phyloP scores from a whole-genome alignment of 2,888 invertebrate species.

The Leptinotarsa juncta region DNA sequence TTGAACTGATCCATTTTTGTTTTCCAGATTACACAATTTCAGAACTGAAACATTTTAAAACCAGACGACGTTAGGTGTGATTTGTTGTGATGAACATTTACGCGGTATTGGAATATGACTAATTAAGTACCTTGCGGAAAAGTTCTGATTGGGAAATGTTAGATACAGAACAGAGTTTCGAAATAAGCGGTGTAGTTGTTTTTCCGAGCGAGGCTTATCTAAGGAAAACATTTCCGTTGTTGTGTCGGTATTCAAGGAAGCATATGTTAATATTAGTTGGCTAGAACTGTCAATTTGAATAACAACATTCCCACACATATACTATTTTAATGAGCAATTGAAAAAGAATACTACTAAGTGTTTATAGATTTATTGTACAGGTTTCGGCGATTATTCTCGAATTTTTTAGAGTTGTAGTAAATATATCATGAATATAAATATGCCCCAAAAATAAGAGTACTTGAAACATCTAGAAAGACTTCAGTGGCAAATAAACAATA shows the following conservation, averaged over 20 bases:
- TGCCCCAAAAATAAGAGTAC: no score
- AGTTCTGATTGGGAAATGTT: background rate
- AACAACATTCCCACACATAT: background rate
- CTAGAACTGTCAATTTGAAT: background rate
- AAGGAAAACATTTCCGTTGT: conserved; percentile 10
- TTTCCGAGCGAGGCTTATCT: background rate
- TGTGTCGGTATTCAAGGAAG: background rate
- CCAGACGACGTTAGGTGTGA: background rate
- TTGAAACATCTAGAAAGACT: no score
- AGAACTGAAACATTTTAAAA: background rate
- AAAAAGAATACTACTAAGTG: no score
- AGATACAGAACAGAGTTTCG: background rate
- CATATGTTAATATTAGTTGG: no score
- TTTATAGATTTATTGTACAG: no score
- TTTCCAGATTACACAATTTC: background rate
- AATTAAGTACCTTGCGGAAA: background rate
- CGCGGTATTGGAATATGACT: background rate
- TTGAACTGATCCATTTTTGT: no score
- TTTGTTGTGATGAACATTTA: background rate
- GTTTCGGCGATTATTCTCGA: no score
- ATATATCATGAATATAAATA: no score
- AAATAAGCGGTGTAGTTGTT: background rate
- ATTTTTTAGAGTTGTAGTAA: no score
- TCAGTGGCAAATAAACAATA: no score
- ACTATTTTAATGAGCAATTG: no score